Evolutionary conservation across 2,797 vertebrate species (phyloP), one percentile per base, ranked within the genome.

Genomic region (Poecilia gillii): DNA sequence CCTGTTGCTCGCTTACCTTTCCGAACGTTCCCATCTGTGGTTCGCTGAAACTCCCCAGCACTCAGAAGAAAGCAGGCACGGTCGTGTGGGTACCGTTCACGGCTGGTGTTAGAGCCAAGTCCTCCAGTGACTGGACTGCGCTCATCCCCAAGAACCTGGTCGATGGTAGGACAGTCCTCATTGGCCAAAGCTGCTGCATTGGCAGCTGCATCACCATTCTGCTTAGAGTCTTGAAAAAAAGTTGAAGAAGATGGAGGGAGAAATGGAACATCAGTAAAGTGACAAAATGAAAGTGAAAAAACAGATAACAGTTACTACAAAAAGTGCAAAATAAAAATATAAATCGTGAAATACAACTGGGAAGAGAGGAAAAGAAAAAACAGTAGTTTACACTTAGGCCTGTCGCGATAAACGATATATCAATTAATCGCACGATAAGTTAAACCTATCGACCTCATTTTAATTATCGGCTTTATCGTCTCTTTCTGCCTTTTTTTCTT

Each of bases 121-220:
- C 92, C 96, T 1, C 95, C 94, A 0, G 94, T 93, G 47, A 95
- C 96, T 0, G 97, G 97, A 86, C 97, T 97, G 83, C 97, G 96
- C 91, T 98, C 97, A 13, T 98, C 97, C n/a, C 97, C 97, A 25
- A 98, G 92, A 81, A 97, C 97, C 91, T 98, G 97, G 93, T 98
- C 97, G 13, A 98, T 98, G 81, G 96, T 97, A 1, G 97, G 97
- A 78, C 97, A 98, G 94, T 98, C 97, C 93, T 98, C 97, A 0
- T 98, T 97, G 85, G 97, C 97, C 78, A 98, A 91, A 0, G 97
- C 97, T 0, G 97, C 97, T 0, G 97, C 97, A 0, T 96, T 97
- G 20, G 97, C 96, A 0, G 97, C 97, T 0, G 93, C 91, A 9
- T 98, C 97, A 0, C 97, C 97, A 0, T 98, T 98, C 89, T 96